Conservation (phyloP, 2,113 vertebrate species). For the Oryzias melastigma region DNA sequence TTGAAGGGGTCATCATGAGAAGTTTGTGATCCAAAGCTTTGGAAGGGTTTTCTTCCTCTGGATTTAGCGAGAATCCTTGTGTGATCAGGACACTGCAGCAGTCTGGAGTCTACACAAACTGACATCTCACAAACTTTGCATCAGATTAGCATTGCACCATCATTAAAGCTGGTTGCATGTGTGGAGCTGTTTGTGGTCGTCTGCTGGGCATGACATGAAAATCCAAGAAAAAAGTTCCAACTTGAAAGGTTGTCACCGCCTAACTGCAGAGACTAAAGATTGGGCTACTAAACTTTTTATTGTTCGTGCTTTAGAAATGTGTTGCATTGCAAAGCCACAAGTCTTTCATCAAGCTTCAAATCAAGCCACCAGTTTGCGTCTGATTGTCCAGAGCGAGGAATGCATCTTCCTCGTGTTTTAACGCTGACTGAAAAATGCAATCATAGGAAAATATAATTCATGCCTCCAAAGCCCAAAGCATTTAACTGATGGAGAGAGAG, state of each 20-base stretch:
- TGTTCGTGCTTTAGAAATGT: background rate
- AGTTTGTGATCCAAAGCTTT: no score
- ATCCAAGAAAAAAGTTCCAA: background rate
- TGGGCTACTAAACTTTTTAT: no score
- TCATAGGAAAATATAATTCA: constrained; percentile 27
- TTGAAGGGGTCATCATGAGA: no score
- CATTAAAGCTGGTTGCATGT: background rate
- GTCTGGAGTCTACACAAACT: background rate
- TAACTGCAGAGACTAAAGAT: background rate
- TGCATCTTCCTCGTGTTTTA: constrained; percentile 32
- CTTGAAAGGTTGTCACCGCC: constrained; percentile 1
- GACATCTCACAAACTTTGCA: background rate
- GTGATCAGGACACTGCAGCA: background rate
- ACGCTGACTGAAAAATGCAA: constrained; percentile 24
- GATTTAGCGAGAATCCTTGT: background rate
- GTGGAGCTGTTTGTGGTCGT: background rate
- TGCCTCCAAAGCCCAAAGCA: constrained; percentile 11
- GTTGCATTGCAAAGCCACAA: constrained; percentile 20
- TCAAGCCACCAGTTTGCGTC: constrained; percentile 16
- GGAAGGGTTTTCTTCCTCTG: no score
- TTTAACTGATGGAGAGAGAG: constrained; percentile 41
- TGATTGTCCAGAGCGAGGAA: constrained; percentile 22
- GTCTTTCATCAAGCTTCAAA: constrained; percentile 37
- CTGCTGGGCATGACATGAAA: background rate
- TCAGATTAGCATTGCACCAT: background rate